Evolutionary conservation across 1,140 invertebrate species (phyloP).

Genomic region (Meloidogyne hapla): DNA sequence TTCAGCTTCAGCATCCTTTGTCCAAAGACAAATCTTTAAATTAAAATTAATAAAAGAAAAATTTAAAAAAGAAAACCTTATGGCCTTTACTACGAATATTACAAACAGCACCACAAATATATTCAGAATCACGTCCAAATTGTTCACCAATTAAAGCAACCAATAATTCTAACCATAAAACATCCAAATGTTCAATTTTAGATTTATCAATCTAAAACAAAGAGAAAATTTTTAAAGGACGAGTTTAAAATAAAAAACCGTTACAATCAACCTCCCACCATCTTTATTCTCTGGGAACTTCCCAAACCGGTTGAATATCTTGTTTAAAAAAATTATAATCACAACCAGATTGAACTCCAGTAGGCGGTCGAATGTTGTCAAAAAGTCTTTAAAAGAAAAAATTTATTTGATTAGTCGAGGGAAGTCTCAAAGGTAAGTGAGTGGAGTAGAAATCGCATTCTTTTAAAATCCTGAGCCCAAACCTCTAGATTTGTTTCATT

Average conservation of each 20-base stretch:
- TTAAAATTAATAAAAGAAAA: conserved; percentile 20
- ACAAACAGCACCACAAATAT: conserved; percentile 89
- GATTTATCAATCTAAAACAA: conserved; percentile 61
- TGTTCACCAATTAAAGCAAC: conserved; percentile 93
- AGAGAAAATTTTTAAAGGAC: conserved; percentile 11
- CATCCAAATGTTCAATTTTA: conserved; percentile 77
- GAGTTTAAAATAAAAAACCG: conserved; percentile 53
- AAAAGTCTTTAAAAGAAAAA: conserved; percentile 30
- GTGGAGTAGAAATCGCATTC: no score
- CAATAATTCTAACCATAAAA: conserved; percentile 89
- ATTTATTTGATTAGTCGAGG: neutral
- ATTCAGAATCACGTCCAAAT: conserved; percentile 83
- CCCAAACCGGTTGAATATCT: conserved; percentile 95
- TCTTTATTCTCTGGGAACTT: conserved; percentile 83
- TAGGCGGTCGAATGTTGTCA: conserved; percentile 78
- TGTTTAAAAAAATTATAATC: conserved; percentile 89
- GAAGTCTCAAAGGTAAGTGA: no score
- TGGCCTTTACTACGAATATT: conserved; percentile 85
- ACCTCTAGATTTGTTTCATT: no score
- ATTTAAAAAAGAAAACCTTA: conserved; percentile 70
- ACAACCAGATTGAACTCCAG: conserved; percentile 76
- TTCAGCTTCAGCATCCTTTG: conserved; percentile 76
- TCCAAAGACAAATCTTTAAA: conserved; percentile 75
- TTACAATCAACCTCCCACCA: conserved; percentile 88
- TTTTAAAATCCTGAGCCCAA: no score